Evolutionary conservation across 2,797 vertebrate species (phyloP).

Genomic region (Coendou prehensilis): DNA sequence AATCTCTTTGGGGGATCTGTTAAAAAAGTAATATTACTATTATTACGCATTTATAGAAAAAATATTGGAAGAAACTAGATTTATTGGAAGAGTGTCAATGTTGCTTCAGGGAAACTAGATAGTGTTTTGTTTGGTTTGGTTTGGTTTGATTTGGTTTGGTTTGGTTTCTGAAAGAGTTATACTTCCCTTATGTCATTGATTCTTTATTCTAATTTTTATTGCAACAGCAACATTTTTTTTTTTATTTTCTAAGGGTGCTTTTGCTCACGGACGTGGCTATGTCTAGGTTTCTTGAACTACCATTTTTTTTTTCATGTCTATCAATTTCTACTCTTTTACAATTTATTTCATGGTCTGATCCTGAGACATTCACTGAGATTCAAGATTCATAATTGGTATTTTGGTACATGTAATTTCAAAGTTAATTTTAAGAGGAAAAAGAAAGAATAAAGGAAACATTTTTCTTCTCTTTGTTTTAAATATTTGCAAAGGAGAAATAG

Average conservation of each 20-base stretch:
- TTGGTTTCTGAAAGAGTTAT: neutral
- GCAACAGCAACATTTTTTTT: neutral
- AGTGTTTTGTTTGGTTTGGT: too few species aligned
- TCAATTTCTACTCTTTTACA: neutral
- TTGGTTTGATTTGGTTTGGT: neutral
- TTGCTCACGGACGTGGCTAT: accelerated
- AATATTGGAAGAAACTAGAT: neutral
- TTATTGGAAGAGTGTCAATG: neutral
- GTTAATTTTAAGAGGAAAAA: neutral
- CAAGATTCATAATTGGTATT: neutral
- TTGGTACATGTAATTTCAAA: neutral
- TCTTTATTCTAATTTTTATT: neutral
- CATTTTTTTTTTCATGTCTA: neutral
- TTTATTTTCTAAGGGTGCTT: neutral
- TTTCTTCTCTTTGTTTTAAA: neutral
- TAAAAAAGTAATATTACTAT: neutral
- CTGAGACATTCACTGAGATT: neutral
- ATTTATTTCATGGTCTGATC: neutral
- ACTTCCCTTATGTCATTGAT: neutral
- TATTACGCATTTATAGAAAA: neutral
- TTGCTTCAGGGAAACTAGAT: neutral
- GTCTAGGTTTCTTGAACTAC: neutral
- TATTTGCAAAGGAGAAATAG: slow-evolving; percentile 17
- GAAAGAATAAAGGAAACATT: neutral
- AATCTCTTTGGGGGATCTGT: neutral